Base-by-base conservation (phyloP, 2,797 vertebrate species). In the Ptychadena robeensis region DNA sequence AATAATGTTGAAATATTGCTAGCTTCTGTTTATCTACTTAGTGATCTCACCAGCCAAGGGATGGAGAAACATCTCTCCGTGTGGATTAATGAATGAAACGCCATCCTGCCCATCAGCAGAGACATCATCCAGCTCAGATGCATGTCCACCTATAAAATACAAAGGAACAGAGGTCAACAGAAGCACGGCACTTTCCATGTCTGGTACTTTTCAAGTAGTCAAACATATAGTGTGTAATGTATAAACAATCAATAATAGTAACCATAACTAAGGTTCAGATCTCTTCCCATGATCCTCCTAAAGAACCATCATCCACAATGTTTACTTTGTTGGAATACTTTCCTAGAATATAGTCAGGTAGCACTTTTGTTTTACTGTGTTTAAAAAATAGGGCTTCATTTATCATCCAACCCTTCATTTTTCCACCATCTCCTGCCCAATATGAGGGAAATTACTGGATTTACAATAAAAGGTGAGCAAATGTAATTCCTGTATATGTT, bases 61-160 rank as follows among this genome's bases (percentile, higher is more conserved):
- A 79, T 94, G 95, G 76, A 97, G 90, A 89, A 94, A 98, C 87
- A 97, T 93, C 86, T 98, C 95, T 82, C 95, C 95, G 86, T 91
- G 89, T 2, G 95, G 95, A 82, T 96, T 94, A 83, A 97, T 89
- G 86, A 97, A 98, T 3, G 96, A 99, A 85, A 96, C 90, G 1
- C 95, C 96, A 81, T 96, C 93, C 86, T 95, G 93, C 31, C 96
- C 96, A 71, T 95, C 93, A 40, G 93, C 93, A 83, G 94, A 95
- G 88, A 96, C 90, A 82, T 94, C 93, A 88, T 98, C 95, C 1
- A 37, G 89, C 74, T 88, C 88, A 9, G 94, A 94, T 0, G 94
- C 92, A 28, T 97, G 92, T 0, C 96, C 97, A 25, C 96, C 96
- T 97, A 83, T 61, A 79, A 69, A 37, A 28, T 18, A 27, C 4